Evolutionary conservation across 2,888 invertebrate species (phyloP).

Genomic region (Drosophila ezoana): DNA sequence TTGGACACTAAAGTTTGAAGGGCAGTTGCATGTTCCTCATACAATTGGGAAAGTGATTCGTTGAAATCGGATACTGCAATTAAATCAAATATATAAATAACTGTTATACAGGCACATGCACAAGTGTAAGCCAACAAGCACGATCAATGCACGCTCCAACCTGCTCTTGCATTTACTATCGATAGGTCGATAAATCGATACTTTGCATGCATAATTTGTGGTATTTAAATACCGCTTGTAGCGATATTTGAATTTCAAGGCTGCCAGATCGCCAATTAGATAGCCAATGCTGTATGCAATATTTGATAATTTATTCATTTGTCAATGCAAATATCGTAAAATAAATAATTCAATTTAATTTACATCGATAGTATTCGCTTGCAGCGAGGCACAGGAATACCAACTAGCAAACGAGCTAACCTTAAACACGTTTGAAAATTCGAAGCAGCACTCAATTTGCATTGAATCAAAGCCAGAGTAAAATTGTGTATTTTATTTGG

Average conservation of each 20-base stretch:
- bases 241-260: neutral
- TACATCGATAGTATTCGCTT: constrained; percentile 1
- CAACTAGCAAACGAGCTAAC: constrained; percentile 6
- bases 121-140: no score
- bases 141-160: no score
- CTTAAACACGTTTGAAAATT: constrained; percentile 8
- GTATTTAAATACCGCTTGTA: neutral
- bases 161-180: no score
- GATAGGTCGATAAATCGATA: neutral
- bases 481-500: neutral
- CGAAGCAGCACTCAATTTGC: constrained; percentile 29
- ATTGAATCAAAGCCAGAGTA: constrained; percentile 15
- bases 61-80: constrained; percentile 94
- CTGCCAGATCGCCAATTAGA: no score
- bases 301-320: neutral
- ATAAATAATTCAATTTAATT: neutral
- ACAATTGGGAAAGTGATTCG: constrained; percentile 93
- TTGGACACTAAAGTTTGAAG: constrained; percentile 93
- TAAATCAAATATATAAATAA: neutral
- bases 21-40: constrained; percentile 95
- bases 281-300: neutral
- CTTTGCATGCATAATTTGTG: neutral
- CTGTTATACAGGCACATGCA: no score
- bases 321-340: neutral
- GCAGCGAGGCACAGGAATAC: constrained; percentile 2